These are phyloP conservation scores for Triops cancriformis DNA, from an alignment of 1,140 invertebrate species.

Conservation along the genomic window DNA sequence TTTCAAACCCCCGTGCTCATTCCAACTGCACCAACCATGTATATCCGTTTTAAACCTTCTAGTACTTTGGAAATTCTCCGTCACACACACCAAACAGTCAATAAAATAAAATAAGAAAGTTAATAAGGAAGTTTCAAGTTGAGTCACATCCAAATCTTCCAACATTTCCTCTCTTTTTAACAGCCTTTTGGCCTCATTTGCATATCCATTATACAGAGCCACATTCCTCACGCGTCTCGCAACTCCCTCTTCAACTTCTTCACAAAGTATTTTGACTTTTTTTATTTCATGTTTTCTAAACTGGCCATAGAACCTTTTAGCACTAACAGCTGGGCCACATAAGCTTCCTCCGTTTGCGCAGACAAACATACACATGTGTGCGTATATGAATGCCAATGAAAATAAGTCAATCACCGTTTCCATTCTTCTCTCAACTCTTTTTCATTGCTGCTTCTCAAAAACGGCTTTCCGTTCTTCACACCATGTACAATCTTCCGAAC, in stretches of 20 bases:
- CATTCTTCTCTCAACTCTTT: neutral
- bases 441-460: neutral
- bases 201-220: neutral
- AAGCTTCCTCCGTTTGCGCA: no score
- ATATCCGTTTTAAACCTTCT: no score
- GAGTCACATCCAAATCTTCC: conserved; percentile 13
- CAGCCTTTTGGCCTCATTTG: neutral
- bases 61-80: no score
- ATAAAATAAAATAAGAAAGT: neutral
- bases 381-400: neutral
- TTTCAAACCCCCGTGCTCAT: no score
- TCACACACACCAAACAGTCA: no score
- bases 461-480: no score
- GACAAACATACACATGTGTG: no score
- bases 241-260: neutral
- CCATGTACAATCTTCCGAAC: no score
- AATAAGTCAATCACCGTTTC: neutral
- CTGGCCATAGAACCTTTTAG: no score
- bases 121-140: conserved; percentile 1
- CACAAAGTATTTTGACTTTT: neutral
- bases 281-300: no score
- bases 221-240: neutral
- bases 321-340: no score
- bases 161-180: neutral
- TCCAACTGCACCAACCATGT: no score